Base-by-base conservation (phyloP, 53 echinoderm and acorn worm species). In the Henricia sp. region DNA sequence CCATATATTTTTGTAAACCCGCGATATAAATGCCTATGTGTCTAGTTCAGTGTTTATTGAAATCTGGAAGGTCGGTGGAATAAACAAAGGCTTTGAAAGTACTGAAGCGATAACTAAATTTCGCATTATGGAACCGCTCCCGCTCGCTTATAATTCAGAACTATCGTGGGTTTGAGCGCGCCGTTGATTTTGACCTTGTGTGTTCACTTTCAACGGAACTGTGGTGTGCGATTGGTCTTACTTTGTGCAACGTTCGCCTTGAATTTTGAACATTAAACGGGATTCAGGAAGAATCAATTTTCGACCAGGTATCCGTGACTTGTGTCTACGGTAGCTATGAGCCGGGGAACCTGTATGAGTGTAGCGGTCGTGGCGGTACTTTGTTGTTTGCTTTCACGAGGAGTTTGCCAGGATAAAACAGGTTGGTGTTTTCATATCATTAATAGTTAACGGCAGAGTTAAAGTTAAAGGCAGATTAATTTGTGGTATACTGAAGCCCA, bases 261-360 rank as follows among this genome's bases (percentile, higher is more conserved):
- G 26, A 56, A 24, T n/a, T 21, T 19, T 56, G 20, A 28, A 44
- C 44, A 33, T 60, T 60, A 32, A 4, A 3, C 0, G 1, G 62
- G 34, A 16, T 25, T 56, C 24, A 17, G 32, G 29, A 34, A 1
- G 23, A 28, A 16, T 23, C 13, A 34, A 32, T 60, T 30, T 10
- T 60, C 1, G 62, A 0, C 24, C 3, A 56, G n/a, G n/a, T n/a
- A n/a, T n/a, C 27, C n/a, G 24, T 19, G 56, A 56, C 56, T 56
- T n/a, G n/a, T 38, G 40, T 57, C 30, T 59, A 43, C 76, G 23
- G 76, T 41, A 40, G 76, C 40, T 59, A 76, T 76, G 76, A 39
- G 29, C 26, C 27, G 40, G 59, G 39, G 1, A 17, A 12, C 11
- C 1, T 1, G 59, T 26, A 14, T 13, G 3, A 1, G 21, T 1